Percentiles rank a stretch among this genome's conserved stretches.
phyloP scores from a whole-genome alignment of 92 coral and sea anemone species.

The Zoanthus sansibaricus region DNA sequence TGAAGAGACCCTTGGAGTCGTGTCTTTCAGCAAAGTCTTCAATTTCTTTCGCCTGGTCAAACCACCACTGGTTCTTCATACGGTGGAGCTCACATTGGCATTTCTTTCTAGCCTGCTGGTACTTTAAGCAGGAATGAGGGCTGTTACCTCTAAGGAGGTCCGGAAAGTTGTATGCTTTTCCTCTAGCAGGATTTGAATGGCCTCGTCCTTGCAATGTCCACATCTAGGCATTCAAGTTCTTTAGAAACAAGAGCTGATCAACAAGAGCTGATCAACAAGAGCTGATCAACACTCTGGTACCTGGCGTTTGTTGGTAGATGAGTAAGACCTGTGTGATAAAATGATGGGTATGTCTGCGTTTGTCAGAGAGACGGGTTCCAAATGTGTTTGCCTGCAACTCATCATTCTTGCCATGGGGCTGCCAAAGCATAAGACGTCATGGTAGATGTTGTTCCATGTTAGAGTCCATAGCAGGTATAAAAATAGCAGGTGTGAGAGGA shows the following conservation, averaged over 20 bases:
- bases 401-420: neutral
- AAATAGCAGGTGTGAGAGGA: neutral
- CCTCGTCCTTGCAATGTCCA: neutral
- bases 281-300: no score
- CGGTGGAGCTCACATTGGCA: neutral
- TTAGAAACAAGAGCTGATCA: no score
- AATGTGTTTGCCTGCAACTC: neutral
- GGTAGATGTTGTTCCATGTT: neutral
- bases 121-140: neutral
- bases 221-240: no score
- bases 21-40: neutral
- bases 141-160: neutral
- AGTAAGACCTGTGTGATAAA: neutral
- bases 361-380: neutral
- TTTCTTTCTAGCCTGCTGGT: neutral
- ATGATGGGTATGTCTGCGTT: neutral
- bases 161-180: neutral
- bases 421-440: neutral
- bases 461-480: neutral
- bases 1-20: conserved; percentile 2
- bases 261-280: no score
- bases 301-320: no score
- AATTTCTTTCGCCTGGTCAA: neutral
- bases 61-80: conserved; percentile 1
- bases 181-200: conserved; percentile 6